Conservation (phyloP, 2,888 invertebrate genomes). For the Napeogenes sylphis region DNA sequence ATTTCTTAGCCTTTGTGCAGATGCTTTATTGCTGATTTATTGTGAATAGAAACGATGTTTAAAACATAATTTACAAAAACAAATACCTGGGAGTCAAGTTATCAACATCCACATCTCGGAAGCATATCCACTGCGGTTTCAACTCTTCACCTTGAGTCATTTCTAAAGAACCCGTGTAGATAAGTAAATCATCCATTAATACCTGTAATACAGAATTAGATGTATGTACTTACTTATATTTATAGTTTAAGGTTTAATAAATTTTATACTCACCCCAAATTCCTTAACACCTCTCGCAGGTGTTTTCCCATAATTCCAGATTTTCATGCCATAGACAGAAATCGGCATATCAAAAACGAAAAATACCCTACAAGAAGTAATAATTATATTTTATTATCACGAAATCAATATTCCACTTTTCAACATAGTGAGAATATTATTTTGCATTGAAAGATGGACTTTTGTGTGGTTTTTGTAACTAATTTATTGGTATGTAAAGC, state of each 20-base stretch:
- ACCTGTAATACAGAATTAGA: slow-evolving; percentile 69
- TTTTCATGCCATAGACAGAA: slow-evolving; percentile 83
- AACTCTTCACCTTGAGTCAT: slow-evolving; percentile 59
- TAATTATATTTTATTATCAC: not conserved
- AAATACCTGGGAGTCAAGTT: slow-evolving; percentile 55
- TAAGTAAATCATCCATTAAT: slow-evolving; percentile 86
- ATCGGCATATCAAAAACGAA: slow-evolving; percentile 87
- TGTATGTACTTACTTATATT: not conserved
- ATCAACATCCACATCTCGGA: slow-evolving; percentile 57
- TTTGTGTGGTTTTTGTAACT: too few relatives aligned
- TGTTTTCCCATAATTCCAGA: slow-evolving; percentile 92
- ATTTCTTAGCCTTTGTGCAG: too few relatives aligned
- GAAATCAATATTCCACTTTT: not conserved
- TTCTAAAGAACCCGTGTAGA: slow-evolving; percentile 85
- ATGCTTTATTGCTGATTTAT: too few relatives aligned
- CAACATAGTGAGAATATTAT: too few relatives aligned
- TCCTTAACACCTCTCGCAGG: slow-evolving; percentile 87
- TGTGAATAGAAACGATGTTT: too few relatives aligned
- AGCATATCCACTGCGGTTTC: slow-evolving; percentile 61
- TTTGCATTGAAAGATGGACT: too few relatives aligned
- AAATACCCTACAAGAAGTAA: slow-evolving; percentile 79
- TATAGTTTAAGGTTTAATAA: not conserved
- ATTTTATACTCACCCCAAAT: slow-evolving; percentile 81
- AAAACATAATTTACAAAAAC: not conserved
- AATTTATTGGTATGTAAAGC: too few relatives aligned